These are phyloP conservation scores for Phrynocephalus versicolor DNA, from an alignment of 2,113 vertebrate species.

Conservation along the genomic window DNA sequence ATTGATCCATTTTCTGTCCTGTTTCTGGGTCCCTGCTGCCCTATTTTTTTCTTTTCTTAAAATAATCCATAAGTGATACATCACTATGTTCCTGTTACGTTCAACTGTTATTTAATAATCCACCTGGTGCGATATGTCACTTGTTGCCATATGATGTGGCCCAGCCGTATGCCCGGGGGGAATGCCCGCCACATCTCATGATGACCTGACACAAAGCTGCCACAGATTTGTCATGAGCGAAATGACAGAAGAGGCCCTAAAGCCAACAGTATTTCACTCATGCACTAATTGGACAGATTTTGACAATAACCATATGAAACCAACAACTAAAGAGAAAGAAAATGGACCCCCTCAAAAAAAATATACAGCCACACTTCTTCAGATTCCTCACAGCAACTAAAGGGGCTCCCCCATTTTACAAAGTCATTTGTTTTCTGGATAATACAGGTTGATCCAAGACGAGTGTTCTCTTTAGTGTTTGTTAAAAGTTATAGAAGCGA, in stretches of 20 bases:
- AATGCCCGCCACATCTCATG: no score
- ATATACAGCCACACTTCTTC: background rate
- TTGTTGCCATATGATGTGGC: no score
- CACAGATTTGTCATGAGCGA: background rate
- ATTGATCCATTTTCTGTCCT: no score
- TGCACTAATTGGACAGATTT: background rate
- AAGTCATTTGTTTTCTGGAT: constrained; percentile 39
- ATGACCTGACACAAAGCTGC: no score
- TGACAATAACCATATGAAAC: background rate
- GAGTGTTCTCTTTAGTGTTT: background rate
- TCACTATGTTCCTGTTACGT: no score
- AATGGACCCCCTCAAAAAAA: background rate
- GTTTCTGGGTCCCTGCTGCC: no score
- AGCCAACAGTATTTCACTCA: background rate
- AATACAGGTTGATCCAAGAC: constrained; percentile 19
- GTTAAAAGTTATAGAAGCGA: background rate
- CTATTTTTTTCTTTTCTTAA: no score
- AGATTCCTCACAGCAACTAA: no score
- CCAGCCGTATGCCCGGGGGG: no score
- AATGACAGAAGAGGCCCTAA: background rate
- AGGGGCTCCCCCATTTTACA: constrained; percentile 47
- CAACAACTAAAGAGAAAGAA: background rate
- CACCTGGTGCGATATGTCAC: no score
- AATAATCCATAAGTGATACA: no score
- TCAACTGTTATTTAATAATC: no score